Conservation (phyloP, 2,797 vertebrate species). For the Takifugu ocellatus region DNA sequence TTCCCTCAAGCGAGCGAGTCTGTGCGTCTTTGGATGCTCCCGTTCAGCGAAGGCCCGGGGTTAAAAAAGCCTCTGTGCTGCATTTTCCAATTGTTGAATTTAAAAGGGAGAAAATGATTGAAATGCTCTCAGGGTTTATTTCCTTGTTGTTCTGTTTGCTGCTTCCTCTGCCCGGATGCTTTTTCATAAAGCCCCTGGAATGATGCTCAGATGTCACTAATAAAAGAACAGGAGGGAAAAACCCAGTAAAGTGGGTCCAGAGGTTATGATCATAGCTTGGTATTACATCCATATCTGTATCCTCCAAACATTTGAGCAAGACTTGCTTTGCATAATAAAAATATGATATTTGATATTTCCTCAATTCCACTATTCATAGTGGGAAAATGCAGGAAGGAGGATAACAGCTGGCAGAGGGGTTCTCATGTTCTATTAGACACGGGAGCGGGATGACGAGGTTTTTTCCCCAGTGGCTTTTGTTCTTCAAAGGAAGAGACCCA, state of each 20-base stretch:
- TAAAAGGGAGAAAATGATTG: constrained; percentile 22
- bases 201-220: constrained; percentile 26
- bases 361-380: too few relatives aligned
- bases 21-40: too few relatives aligned
- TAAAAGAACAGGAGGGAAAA: constrained; percentile 16
- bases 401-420: neutral
- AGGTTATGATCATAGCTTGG: constrained; percentile 23
- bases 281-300: constrained; percentile 32
- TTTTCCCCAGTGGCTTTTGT: constrained; percentile 28
- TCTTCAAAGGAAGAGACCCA: constrained; percentile 39
- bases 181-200: constrained; percentile 11
- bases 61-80: constrained; percentile 13
- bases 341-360: too few relatives aligned
- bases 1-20: too few relatives aligned
- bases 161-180: constrained; percentile 23
- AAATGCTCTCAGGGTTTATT: constrained; percentile 19
- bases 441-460: constrained; percentile 13
- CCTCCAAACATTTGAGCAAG: constrained; percentile 29
- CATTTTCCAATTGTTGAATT: constrained; percentile 8
- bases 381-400: too few relatives aligned
- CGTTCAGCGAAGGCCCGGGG: neutral
- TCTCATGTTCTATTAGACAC: constrained; percentile 14
- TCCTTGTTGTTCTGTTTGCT: constrained; percentile 20
- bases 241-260: constrained; percentile 11
- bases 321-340: constrained; percentile 26